Base-by-base conservation (phyloP, 2,113 vertebrate genomes). In the Corvus cornix region DNA sequence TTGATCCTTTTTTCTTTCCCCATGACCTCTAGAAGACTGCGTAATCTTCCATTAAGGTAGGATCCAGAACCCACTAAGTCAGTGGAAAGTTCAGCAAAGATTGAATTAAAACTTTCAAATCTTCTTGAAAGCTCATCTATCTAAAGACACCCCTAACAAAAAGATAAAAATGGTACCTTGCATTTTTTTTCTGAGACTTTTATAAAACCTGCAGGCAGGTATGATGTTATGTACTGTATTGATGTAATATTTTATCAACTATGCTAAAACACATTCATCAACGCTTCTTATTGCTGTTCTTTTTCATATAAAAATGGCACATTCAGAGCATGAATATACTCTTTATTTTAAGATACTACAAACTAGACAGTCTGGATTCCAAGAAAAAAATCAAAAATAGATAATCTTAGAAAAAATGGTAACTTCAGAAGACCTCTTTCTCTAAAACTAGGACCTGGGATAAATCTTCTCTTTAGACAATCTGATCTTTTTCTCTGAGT, bases 1-100 rank as follows among this genome's bases (percentile, higher is more conserved):
- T 37, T 52, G 7, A 4, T 44, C 3, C 0, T 55, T n/a, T 4
- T 4, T 30, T 28, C 8, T 13, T 1, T 0, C 3, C 16, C 5
- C 13, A 31, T 51, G 24, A 0, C 3, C 22, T 64, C n/a, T 80
- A 16, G 20, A 75, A 63, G 11, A 17, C 11, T 87, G 2, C 10
- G 16, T 83, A 31, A 10, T 74, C 4, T 10, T 81, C 4, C 10
- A 15, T 51, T 55, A 30, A 48, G 7, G 26, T 24, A 30, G 11
- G 35, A 66, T 63, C 20, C 23, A 81, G 30, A 74, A 66, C 16
- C 2, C 28, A 59, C 12, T 21, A 55, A 87, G 11, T 70, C 19
- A 33, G 3, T 48, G 22, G 7, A 78, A 84, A 84, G 4, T 74
- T 77, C 39, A 51, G 4, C 6, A 76, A 52, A 67, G 14, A 56